A percentile compares a stretch with the other conserved stretches of the same genome.
These are phyloP conservation scores for Uromys caudimaculatus DNA, from an alignment of 2,797 vertebrate genomes.

Conservation along the genomic window DNA sequence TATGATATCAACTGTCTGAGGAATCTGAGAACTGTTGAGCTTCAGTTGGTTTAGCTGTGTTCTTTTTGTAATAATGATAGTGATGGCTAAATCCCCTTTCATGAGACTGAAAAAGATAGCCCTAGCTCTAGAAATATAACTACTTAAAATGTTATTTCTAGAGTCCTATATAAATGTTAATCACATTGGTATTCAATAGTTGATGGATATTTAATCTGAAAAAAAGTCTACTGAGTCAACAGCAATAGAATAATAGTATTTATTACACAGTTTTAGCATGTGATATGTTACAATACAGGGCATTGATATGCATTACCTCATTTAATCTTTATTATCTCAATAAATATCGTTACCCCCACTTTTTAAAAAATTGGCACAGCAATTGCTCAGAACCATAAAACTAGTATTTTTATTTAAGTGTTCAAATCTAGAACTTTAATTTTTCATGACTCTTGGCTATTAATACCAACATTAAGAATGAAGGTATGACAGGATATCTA, in stretches of 20 bases:
- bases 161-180: background rate
- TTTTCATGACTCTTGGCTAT: background rate
- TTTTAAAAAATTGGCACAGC: background rate
- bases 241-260: conserved; percentile 29
- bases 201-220: conserved; percentile 18
- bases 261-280: background rate
- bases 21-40: background rate
- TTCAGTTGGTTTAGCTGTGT: background rate
- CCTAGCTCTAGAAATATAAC: background rate
- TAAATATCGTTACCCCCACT: background rate
- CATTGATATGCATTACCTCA: background rate
- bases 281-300: background rate
- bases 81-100: background rate
- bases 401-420: background rate
- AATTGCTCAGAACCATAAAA: background rate
- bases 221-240: background rate
- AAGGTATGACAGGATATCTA: background rate
- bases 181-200: conserved; percentile 4
- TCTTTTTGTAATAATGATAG: background rate
- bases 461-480: background rate
- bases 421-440: background rate
- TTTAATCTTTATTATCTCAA: background rate
- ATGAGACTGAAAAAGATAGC: background rate
- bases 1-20: background rate
- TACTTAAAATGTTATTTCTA: background rate